These are phyloP conservation scores for Oscheius sp. DNA, from an alignment of 2,888 invertebrate species.

Conservation along the genomic window DNA sequence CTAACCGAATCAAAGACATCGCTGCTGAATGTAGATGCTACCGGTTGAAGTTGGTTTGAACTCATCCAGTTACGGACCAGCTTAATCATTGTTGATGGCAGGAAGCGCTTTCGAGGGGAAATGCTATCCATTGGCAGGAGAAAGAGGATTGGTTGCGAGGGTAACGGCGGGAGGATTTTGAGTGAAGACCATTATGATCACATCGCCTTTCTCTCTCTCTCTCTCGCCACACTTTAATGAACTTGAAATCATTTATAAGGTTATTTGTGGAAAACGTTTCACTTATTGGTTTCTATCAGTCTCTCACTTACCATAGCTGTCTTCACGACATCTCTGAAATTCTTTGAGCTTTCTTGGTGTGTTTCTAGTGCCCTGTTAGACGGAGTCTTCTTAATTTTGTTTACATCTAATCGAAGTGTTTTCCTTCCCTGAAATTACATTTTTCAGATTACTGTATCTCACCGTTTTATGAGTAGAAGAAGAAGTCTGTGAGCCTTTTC, in stretches of 20 bases:
- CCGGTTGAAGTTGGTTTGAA: neutral
- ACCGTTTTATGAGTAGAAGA: neutral
- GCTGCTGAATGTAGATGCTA: neutral
- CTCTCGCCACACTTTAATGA: neutral
- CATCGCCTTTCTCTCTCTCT: neutral
- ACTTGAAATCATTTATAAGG: neutral
- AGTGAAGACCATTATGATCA: neutral
- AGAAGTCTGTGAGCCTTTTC: no score
- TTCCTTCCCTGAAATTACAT: neutral
- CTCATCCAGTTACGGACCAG: slow-evolving; percentile 18
- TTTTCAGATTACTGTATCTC: neutral
- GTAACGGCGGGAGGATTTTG: neutral
- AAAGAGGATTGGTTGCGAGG: neutral
- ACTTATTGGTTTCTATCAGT: neutral
- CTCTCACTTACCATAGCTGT: neutral
- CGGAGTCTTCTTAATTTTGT: neutral
- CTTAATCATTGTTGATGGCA: neutral
- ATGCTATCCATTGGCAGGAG: no score
- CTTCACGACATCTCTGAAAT: slow-evolving; percentile 23
- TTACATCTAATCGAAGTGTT: slow-evolving; percentile 10
- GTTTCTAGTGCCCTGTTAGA: neutral
- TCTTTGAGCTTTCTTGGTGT: neutral
- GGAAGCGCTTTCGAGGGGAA: neutral
- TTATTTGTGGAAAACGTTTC: no score
- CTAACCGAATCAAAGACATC: slow-evolving; percentile 13